Conservation (phyloP, 2,888 invertebrate species). For the Drosophila anceps region DNA sequence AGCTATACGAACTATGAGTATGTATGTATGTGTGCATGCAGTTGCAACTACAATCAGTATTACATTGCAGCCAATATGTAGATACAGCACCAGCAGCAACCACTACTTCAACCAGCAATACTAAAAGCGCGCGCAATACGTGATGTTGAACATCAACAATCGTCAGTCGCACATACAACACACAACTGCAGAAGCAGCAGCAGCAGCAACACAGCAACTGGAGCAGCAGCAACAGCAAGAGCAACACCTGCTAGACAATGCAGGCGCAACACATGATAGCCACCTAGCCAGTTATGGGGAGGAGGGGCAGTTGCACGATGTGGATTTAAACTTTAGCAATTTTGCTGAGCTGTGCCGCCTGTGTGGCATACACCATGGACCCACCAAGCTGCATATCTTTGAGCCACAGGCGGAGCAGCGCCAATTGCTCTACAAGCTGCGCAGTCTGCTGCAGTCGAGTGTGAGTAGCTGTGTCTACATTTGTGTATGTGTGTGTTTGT, state of each 20-base stretch:
- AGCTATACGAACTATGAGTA: slow-evolving; percentile 7
- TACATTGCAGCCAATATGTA: slow-evolving; percentile 32
- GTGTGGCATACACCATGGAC: slow-evolving; percentile 89
- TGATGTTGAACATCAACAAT: slow-evolving; percentile 81
- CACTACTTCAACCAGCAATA: background rate
- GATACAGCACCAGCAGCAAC: background rate
- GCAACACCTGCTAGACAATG: slow-evolving; percentile 24
- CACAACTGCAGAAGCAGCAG: slow-evolving; percentile 48
- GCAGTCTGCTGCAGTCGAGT: slow-evolving; percentile 89
- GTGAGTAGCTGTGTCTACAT: slow-evolving; percentile 85
- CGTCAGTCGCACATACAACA: slow-evolving; percentile 49
- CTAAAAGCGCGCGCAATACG: slow-evolving; percentile 53
- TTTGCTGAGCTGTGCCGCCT: slow-evolving; percentile 90
- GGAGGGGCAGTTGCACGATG: slow-evolving; percentile 77
- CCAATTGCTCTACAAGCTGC: slow-evolving; percentile 89
- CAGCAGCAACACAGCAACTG: slow-evolving; percentile 74
- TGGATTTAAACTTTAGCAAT: slow-evolving; percentile 89
- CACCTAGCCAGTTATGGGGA: slow-evolving; percentile 60
- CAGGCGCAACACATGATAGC: slow-evolving; percentile 62
- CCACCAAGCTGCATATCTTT: slow-evolving; percentile 89
- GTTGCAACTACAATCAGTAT: slow-evolving; percentile 5
- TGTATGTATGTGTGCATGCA: slow-evolving; percentile 23
- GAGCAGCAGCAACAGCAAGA: slow-evolving; percentile 80
- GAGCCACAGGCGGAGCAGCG: slow-evolving; percentile 90
- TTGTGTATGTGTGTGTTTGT: background rate